Conservation (phyloP, 2,797 vertebrate species). For the Neosilurus mollespiculum region DNA sequence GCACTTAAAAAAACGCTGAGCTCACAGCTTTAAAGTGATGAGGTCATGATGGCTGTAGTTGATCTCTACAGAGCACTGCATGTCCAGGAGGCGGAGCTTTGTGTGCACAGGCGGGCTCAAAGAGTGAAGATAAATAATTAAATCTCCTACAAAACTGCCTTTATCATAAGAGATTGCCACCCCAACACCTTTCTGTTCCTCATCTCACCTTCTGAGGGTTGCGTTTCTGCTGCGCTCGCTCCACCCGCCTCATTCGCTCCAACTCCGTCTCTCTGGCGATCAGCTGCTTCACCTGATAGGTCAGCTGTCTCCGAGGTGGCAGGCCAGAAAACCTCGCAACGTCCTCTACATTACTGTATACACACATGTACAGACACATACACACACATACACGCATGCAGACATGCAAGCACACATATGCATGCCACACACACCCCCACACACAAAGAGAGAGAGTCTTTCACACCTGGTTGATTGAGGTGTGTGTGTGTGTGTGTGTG, state of each 20-base stretch:
- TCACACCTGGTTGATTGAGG: not conserved
- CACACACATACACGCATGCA: conserved; percentile 1
- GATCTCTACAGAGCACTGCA: not conserved
- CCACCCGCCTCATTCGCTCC: conserved; percentile 89
- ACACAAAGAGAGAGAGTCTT: no score
- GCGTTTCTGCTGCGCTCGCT: conserved; percentile 72
- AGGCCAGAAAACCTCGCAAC: conserved; percentile 83
- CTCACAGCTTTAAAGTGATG: no score
- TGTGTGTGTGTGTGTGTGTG: not conserved
- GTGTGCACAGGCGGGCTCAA: not conserved
- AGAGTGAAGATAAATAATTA: not conserved
- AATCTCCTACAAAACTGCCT: not conserved
- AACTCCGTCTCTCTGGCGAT: conserved; percentile 90
- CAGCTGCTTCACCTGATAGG: conserved; percentile 94
- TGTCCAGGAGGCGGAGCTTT: not conserved
- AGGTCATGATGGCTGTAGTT: not conserved
- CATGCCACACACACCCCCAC: no score
- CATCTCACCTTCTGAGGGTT: conserved; percentile 67
- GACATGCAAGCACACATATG: no score
- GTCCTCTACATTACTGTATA: conserved; percentile 82
- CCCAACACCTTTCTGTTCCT: no score
- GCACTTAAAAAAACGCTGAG: no score
- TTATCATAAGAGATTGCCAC: not conserved
- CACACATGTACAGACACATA: conserved; percentile 2
- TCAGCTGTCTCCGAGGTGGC: conserved; percentile 83